These are phyloP conservation scores for Oryctolagus cuniculus DNA, from an alignment of 2,113 vertebrate species.

Conservation along the genomic window DNA sequence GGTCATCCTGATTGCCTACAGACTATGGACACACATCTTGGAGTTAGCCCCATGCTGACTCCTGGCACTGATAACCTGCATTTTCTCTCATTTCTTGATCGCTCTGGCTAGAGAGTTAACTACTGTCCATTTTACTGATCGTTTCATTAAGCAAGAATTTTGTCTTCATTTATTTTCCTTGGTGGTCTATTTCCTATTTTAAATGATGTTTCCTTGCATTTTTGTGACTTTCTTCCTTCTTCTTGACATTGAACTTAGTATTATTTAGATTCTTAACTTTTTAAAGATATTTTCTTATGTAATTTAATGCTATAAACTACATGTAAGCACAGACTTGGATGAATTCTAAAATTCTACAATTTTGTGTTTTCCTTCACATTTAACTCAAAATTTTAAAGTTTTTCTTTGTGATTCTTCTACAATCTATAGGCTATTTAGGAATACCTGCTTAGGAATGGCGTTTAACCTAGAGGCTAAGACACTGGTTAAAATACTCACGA, in stretches of 20 bases:
- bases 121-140: background rate
- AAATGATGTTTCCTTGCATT: background rate
- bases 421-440: background rate
- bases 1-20: background rate
- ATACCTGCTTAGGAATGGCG: too few relatives aligned
- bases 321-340: background rate
- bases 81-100: slow-evolving; percentile 19
- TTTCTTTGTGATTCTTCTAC: background rate
- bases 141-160: background rate
- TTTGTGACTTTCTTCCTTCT: background rate
- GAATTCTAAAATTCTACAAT: background rate
- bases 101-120: background rate
- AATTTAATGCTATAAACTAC: background rate
- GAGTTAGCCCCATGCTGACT: background rate
- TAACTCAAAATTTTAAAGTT: background rate
- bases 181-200: background rate
- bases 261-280: background rate
- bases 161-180: background rate
- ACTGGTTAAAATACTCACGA: too few relatives aligned
- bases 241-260: background rate
- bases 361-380: background rate
- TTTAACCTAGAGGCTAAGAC: too few relatives aligned
- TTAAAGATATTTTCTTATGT: background rate
- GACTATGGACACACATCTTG: background rate
- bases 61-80: background rate